Base-by-base conservation (phyloP, 1,140 invertebrate species). In the Luehdorfia chinensis region DNA sequence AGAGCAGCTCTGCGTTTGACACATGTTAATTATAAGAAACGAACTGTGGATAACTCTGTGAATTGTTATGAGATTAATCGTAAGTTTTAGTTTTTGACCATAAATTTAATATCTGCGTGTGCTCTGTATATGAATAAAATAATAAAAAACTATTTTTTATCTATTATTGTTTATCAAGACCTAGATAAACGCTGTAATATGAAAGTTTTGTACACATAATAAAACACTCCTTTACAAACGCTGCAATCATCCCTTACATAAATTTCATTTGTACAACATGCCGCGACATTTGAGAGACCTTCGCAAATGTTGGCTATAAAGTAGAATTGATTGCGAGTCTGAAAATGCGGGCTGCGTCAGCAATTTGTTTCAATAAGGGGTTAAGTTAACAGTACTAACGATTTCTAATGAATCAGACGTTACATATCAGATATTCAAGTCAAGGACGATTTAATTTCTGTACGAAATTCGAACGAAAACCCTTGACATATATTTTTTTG, bases 1-100 rank as follows among this genome's bases (percentile, higher is more conserved):
- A 50, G 49, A 56, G 57, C 55, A 48, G 59, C 46, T 34, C 56
- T 45, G 41, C 55, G 63, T 81, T 74, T 83, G 76, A 81, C 69
- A 78, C 49, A 68, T 69, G 75, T 77, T 75, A 78, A 85, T 80
- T 68, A 63, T 50, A 52, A 13, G 39, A 6, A 72, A 59, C 58
- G 51, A 59, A 45, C 52, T 47, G 50, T 53, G 41, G 30, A 54
- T 43, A 45, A 47, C 50, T 55, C 41, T 66, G 19, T n/a, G n/a
- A n/a, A 58, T 56, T 66, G 23, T 43, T 50, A 50, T 46, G 37
- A 50, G 49, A 45, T 53, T 56, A 34, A 43, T 47, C n/a, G n/a
- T n/a, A n/a, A n/a, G n/a, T n/a, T n/a, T n/a, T n/a, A n/a, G n/a
- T n/a, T n/a, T n/a, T n/a, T n/a, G n/a, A n/a, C n/a, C n/a, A n/a